A percentile compares a stretch with the other conserved stretches of the same genome.
These are phyloP conservation scores for Pediacus dermestoides DNA, from an alignment of 2,888 invertebrate genomes.

Conservation along the genomic window DNA sequence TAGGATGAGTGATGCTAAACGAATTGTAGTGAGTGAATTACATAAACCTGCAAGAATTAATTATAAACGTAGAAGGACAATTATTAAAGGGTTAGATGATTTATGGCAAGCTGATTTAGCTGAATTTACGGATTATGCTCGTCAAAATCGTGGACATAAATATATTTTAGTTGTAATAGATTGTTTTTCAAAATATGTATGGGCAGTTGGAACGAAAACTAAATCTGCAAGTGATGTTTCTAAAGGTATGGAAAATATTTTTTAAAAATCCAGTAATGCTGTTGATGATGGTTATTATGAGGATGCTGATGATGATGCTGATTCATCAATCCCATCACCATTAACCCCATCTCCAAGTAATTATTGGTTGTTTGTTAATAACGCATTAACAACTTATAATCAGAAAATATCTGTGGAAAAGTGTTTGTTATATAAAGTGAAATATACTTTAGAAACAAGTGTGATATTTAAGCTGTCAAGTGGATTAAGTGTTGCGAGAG, in stretches of 20 bases:
- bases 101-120: conserved; percentile 49
- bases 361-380: no score
- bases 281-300: no score
- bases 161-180: conserved; percentile 44
- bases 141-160: conserved; percentile 36
- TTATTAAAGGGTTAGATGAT: conserved; percentile 44
- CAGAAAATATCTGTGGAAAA: no score
- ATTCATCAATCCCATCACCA: no score
- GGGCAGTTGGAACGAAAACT: conserved; percentile 38
- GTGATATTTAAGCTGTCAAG: no score
- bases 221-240: conserved; percentile 36
- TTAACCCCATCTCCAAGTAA: no score
- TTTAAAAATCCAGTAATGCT: conserved; percentile 1
- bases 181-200: conserved; percentile 45
- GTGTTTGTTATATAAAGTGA: no score
- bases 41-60: conserved; percentile 43
- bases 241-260: conserved; percentile 20
- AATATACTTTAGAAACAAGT: no score
- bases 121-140: conserved; percentile 36
- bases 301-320: no score
- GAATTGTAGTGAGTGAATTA: conserved; percentile 32
- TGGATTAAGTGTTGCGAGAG: no score
- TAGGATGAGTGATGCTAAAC: no score
- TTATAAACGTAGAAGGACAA: conserved; percentile 37
- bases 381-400: no score